A percentile compares a stretch with the other conserved stretches of the same genome.
phyloP scores from a whole-genome alignment of 2,797 vertebrate species.

The Gobio occitaniae region DNA sequence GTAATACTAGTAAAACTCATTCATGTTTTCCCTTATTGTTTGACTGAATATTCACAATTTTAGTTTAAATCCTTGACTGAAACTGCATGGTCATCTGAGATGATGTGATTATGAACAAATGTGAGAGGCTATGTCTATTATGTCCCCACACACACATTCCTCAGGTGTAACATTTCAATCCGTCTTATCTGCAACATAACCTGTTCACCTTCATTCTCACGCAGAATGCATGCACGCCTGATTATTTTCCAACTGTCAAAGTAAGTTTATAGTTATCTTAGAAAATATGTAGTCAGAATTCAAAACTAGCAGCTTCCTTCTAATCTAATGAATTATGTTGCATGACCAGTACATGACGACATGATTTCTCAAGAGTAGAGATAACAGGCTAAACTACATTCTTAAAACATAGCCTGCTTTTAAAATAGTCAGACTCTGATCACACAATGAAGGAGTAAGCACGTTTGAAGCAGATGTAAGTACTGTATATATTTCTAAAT shows the following conservation, averaged over 20 bases:
- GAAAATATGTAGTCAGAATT: neutral
- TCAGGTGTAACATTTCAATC: neutral
- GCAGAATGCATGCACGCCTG: neutral
- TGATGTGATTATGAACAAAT: neutral
- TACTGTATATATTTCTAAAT: neutral
- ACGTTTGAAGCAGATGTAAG: neutral
- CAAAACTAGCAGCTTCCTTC: neutral
- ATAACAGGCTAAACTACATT: slow-evolving; percentile 9
- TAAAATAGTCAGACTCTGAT: neutral
- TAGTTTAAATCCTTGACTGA: neutral
- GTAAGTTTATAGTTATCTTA: neutral
- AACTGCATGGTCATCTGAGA: neutral
- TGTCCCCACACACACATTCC: neutral
- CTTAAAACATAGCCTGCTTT: neutral
- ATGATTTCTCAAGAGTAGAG: neutral
- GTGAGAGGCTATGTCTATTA: neutral
- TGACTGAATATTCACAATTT: neutral
- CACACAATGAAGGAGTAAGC: neutral
- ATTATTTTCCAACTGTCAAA: neutral
- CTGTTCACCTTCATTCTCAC: slow-evolving; percentile 8
- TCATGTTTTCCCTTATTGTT: neutral
- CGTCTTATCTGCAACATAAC: neutral
- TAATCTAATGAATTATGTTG: neutral
- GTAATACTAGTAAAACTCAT: neutral
- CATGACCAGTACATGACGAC: neutral